Percentiles rank a stretch among this genome's conserved stretches.
phyloP scores from a whole-genome alignment of 1,140 invertebrate species.

The Listronotus oregonensis region DNA sequence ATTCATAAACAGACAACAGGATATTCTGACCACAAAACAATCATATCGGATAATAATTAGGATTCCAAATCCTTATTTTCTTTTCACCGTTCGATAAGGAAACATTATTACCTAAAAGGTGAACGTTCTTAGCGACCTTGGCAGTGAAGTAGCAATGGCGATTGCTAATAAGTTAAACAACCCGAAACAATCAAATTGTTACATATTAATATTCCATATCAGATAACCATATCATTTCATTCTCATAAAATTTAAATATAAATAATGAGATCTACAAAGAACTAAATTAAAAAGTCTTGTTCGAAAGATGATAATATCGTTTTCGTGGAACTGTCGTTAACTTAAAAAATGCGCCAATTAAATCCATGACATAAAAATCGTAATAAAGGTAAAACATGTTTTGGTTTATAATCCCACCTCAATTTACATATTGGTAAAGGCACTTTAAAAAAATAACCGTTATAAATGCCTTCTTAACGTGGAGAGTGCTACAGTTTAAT shows the following conservation, averaged over 20 bases:
- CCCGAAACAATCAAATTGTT: neutral
- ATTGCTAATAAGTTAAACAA: conserved; percentile 15
- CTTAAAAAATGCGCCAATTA: conserved; percentile 21
- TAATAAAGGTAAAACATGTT: conserved; percentile 27
- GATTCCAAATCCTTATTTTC: neutral
- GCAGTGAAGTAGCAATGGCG: conserved; percentile 22
- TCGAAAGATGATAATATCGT: conserved; percentile 14
- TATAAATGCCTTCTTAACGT: conserved; percentile 14
- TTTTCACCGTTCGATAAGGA: conserved; percentile 6
- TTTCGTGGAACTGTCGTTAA: conserved; percentile 19
- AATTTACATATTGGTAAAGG: conserved; percentile 12
- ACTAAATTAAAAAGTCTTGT: conserved; percentile 11
- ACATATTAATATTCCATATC: conserved; percentile 22
- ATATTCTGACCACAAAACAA: too few relatives aligned
- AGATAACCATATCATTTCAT: conserved; percentile 3
- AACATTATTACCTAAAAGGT: conserved; percentile 20
- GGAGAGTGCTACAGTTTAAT: conserved; percentile 17
- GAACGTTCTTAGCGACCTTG: conserved; percentile 28
- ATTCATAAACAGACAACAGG: too few relatives aligned
- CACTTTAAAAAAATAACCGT: conserved; percentile 22
- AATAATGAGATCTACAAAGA: neutral
- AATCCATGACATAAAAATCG: conserved; percentile 12
- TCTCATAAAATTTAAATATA: neutral
- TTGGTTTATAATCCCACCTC: conserved; percentile 16
- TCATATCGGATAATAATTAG: too few relatives aligned